A percentile compares a stretch with the other conserved stretches of the same genome.
Conservation (phyloP, 23 tunicate species). For the Botrylloides violaceus region DNA sequence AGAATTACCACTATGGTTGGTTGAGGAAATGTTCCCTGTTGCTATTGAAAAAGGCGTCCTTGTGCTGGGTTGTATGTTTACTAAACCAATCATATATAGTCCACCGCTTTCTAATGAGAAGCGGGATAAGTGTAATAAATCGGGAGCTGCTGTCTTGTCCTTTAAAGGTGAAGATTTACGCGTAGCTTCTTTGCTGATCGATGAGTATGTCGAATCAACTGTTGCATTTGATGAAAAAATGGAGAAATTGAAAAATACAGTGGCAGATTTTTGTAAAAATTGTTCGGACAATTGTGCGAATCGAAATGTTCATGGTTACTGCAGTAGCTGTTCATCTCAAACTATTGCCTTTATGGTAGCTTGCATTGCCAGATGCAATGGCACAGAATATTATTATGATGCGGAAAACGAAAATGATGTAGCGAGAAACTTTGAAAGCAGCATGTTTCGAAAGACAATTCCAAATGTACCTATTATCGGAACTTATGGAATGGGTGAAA, state of each 20-base stretch:
- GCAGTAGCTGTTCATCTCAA: conserved; percentile 3
- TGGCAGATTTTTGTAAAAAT: neutral
- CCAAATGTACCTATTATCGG: conserved; percentile 16
- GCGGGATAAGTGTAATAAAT: neutral
- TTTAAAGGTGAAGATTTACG: conserved; percentile 15
- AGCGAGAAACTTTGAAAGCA: conserved; percentile 1
- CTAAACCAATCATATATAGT: neutral
- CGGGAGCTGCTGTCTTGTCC: conserved; percentile 1
- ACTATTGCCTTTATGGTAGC: conserved; percentile 13
- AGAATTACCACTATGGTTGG: neutral
- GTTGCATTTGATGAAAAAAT: neutral
- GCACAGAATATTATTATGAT: neutral
- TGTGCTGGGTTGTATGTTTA: conserved; percentile 4
- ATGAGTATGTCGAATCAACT: neutral
- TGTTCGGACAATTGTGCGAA: neutral
- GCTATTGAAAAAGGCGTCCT: conserved; percentile 5
- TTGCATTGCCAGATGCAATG: neutral
- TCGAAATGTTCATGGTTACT: conserved; percentile 2
- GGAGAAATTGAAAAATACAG: conserved; percentile 4
- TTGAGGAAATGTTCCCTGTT: neutral
- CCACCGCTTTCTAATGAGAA: neutral
- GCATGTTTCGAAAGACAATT: neutral
- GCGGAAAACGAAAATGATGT: neutral
- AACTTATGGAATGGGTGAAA: conserved; percentile 13
- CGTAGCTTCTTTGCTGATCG: conserved; percentile 12